Conservation (phyloP, 2,113 vertebrate species). For the Pantherophis guttatus region DNA sequence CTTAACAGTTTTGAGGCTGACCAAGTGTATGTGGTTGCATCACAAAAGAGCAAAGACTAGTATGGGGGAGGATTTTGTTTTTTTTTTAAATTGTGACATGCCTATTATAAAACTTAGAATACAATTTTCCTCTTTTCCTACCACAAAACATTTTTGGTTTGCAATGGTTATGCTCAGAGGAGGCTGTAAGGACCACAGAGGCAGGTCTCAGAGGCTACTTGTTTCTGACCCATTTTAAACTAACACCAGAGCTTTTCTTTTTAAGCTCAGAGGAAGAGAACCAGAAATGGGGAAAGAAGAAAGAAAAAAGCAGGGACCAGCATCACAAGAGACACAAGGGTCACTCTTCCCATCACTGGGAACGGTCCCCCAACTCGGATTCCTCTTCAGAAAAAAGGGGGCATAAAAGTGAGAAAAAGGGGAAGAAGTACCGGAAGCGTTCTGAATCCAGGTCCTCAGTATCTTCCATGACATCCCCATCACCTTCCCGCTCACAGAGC, state of each 20-base stretch:
- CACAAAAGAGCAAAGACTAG: neutral
- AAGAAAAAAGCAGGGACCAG: conserved; percentile 48
- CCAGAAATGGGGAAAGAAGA: conserved; percentile 58
- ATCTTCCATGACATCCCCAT: conserved; percentile 71
- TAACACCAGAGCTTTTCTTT: neutral
- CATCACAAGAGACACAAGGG: conserved; percentile 44
- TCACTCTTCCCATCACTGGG: neutral
- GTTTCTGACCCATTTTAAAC: neutral
- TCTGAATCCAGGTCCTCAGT: conserved; percentile 70
- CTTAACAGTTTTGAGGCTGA: neutral
- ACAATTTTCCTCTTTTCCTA: neutral
- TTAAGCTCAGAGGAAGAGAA: conserved; percentile 46
- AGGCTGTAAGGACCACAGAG: neutral
- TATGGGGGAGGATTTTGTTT: neutral
- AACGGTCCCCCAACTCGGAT: conserved; percentile 28
- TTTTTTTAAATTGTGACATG: neutral
- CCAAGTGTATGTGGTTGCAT: neutral
- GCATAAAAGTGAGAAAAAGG: conserved; percentile 29
- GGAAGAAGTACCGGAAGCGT: conserved; percentile 18
- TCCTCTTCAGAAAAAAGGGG: conserved; percentile 26
- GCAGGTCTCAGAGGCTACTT: neutral
- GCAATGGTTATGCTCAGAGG: neutral
- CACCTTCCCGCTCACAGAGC: conserved; percentile 5
- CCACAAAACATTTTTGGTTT: neutral
- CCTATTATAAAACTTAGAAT: neutral